A percentile compares a stretch with the other conserved stretches of the same genome.
Evolutionary conservation across 2,797 vertebrate genomes (phyloP).

Genomic region (Girardinus metallicus): DNA sequence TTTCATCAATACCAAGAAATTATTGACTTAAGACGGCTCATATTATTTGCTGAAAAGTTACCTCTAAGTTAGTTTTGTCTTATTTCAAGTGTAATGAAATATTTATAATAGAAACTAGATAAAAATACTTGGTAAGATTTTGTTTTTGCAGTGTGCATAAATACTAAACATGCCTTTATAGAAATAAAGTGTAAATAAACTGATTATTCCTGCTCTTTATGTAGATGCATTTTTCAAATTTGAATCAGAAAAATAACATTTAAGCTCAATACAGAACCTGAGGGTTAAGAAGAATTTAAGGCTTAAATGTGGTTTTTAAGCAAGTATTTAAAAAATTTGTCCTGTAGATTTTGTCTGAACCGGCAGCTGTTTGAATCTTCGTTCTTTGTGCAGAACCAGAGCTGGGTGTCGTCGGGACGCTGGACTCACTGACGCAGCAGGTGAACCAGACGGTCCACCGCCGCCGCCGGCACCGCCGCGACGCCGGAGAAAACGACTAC

Average conservation of each 20-base stretch:
- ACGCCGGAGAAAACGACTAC: constrained; percentile 87
- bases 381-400: constrained; percentile 64
- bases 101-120: too few species aligned
- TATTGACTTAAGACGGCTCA: too few species aligned
- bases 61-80: too few species aligned
- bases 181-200: not conserved
- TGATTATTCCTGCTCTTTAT: not conserved
- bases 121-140: too few species aligned
- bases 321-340: not conserved
- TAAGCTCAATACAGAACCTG: not conserved
- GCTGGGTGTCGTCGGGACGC: constrained; percentile 66
- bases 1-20: too few species aligned
- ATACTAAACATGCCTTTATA: not conserved
- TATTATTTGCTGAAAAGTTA: too few species aligned
- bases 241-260: not conserved
- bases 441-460: constrained; percentile 84
- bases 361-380: not conserved
- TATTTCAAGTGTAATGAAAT: too few species aligned
- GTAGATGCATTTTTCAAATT: not conserved
- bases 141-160: too few species aligned
- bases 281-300: not conserved
- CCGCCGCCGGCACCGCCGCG: constrained; percentile 87
- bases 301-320: not conserved
- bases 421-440: constrained; percentile 80
- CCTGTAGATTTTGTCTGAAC: not conserved